These are phyloP conservation scores for Eulemur rubriventer DNA, from an alignment of 2,797 vertebrate species.

Conservation along the genomic window DNA sequence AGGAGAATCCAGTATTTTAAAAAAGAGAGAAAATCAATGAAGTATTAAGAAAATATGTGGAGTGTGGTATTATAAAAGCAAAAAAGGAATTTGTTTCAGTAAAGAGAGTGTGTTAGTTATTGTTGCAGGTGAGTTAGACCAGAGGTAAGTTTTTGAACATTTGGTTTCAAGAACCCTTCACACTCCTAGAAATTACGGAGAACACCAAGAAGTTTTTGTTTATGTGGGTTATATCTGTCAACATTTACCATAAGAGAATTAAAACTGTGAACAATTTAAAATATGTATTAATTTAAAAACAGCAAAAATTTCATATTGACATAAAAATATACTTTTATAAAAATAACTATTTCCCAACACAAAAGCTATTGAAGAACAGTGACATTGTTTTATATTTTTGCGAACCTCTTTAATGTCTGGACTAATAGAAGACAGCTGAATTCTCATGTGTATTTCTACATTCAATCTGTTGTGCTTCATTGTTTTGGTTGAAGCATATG, in stretches of 20 bases:
- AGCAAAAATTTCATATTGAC: background rate
- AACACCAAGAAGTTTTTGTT: background rate
- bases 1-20: background rate
- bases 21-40: background rate
- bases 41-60: background rate
- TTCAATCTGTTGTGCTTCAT: background rate
- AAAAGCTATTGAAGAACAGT: background rate
- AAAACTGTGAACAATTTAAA: background rate
- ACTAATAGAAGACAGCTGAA: background rate
- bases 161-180: background rate
- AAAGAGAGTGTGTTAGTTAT: too few relatives aligned
- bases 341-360: background rate
- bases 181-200: background rate
- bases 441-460: background rate
- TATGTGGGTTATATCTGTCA: background rate
- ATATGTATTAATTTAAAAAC: background rate
- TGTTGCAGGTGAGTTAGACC: background rate
- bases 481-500: conserved; percentile 8
- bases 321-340: background rate
- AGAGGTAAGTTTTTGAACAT: background rate
- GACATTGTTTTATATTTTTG: background rate
- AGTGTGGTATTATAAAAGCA: background rate
- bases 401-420: background rate
- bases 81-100: background rate
- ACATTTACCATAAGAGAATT: background rate